A percentile compares a stretch with the other conserved stretches of the same genome.
These are phyloP conservation scores for Coracopsis vasa DNA, from an alignment of 2,113 vertebrate species.

Conservation along the genomic window DNA sequence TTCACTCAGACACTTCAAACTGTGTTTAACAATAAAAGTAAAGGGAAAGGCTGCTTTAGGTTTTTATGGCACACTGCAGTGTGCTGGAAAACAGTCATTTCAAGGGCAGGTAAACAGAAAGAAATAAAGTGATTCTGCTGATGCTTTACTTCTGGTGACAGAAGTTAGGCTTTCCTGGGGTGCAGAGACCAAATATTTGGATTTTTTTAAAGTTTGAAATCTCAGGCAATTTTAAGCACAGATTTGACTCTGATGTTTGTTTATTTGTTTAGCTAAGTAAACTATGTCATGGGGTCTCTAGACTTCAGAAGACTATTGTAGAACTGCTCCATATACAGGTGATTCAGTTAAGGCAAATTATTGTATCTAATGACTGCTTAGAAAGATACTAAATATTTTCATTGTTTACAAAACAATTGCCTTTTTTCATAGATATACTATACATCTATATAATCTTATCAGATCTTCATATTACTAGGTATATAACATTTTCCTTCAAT, in stretches of 20 bases:
- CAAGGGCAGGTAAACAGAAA: conserved; percentile 2
- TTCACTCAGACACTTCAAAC: background rate
- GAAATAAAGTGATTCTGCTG: background rate
- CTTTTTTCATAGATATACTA: background rate
- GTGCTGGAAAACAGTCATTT: conserved; percentile 4
- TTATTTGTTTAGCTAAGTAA: conserved; percentile 27
- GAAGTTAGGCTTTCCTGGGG: background rate
- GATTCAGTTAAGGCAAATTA: background rate
- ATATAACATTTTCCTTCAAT: background rate
- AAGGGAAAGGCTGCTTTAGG: background rate
- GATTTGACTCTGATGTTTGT: background rate
- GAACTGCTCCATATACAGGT: background rate
- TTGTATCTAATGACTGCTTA: background rate
- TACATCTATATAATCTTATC: background rate
- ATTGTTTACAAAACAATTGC: background rate
- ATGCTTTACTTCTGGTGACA: background rate
- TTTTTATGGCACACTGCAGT: background rate
- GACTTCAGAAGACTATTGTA: background rate
- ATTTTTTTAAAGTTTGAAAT: background rate
- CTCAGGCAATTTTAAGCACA: background rate
- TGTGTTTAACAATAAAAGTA: background rate
- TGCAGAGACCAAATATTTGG: background rate
- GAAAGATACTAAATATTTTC: background rate
- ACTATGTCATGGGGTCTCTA: background rate
- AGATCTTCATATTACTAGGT: background rate